These are phyloP conservation scores for Digitonthophagus gazella DNA, from an alignment of 2,888 invertebrate species.

Conservation along the genomic window DNA sequence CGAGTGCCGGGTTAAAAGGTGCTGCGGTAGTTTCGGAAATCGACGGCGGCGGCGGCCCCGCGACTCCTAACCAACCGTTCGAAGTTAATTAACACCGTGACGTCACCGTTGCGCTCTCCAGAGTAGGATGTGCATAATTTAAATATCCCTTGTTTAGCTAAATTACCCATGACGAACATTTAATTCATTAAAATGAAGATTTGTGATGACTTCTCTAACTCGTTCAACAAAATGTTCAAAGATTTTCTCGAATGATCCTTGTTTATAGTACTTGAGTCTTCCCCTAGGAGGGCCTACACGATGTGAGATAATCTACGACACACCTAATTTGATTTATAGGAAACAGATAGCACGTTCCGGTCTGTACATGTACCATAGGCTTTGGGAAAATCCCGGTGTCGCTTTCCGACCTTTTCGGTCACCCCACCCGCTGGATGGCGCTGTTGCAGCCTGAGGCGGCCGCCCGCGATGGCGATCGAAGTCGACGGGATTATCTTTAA, in stretches of 20 bases:
- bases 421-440: not conserved
- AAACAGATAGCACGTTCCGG: not conserved
- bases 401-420: too few species aligned
- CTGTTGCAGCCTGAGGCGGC: too few species aligned
- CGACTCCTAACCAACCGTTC: not conserved
- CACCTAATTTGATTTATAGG: not conserved
- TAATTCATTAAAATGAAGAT: not conserved
- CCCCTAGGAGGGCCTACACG: not conserved
- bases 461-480: not conserved
- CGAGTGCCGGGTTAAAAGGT: not conserved
- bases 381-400: not conserved
- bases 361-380: not conserved
- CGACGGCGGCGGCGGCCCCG: not conserved
- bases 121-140: not conserved
- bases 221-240: too few species aligned
- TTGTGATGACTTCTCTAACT: too few species aligned
- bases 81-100: not conserved
- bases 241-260: too few species aligned
- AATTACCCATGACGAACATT: not conserved
- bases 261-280: too few species aligned
- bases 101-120: not conserved
- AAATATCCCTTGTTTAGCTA: not conserved
- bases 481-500: not conserved
- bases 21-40: not conserved
- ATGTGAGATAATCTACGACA: not conserved